Conservation (phyloP, 2,888 invertebrate species). For the Ypsolopha scabrella region DNA sequence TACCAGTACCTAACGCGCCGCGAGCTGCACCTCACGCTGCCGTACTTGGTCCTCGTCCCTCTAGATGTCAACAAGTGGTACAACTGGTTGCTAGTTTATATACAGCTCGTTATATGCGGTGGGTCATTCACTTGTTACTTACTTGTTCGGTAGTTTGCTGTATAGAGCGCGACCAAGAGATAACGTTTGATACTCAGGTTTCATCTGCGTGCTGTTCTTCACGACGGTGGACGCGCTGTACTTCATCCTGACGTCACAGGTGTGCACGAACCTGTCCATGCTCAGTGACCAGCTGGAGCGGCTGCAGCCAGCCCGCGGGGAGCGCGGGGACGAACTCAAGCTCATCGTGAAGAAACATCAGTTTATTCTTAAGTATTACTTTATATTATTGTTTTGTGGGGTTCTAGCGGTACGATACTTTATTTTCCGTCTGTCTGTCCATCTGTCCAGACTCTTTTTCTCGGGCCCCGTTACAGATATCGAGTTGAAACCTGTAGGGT, state of each 20-base stretch:
- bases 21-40: conserved; percentile 26
- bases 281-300: conserved; percentile 30
- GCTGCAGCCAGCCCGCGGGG: conserved; percentile 14
- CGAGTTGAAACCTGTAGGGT: no score
- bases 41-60: conserved; percentile 40
- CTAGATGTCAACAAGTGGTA: conserved; percentile 35
- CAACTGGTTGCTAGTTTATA: conserved; percentile 33
- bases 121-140: conserved; percentile 15
- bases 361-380: conserved; percentile 34
- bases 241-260: conserved; percentile 38
- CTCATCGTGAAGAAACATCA: conserved; percentile 41
- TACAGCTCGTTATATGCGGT: conserved; percentile 34
- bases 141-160: conserved; percentile 8
- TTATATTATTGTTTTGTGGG: no score
- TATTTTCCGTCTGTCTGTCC: no score
- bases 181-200: conserved; percentile 23
- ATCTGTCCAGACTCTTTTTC: no score
- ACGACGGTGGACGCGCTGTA: conserved; percentile 42
- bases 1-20: conserved; percentile 26
- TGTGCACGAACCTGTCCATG: conserved; percentile 38
- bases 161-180: no score
- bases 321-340: conserved; percentile 12
- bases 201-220: conserved; percentile 35
- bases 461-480: no score
- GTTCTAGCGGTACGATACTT: no score